phyloP scores from a whole-genome alignment of 1,140 invertebrate genomes.

The Sycophila sp. region DNA sequence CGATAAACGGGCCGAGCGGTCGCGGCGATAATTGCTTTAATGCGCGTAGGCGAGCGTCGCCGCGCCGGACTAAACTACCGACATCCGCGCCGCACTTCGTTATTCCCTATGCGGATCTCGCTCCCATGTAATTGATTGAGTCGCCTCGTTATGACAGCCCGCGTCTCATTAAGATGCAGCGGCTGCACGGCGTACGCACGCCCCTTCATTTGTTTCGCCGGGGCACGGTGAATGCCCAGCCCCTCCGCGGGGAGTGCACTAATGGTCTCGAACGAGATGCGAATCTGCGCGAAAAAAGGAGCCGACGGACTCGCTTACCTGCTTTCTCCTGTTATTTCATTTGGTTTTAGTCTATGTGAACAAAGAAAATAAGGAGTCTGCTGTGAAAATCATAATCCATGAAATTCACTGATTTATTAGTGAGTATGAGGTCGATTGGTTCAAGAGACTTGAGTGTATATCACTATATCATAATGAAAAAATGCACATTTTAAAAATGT shows the following conservation, averaged over 20 bases:
- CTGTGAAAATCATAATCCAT: too few relatives aligned
- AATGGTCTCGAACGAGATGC: slow-evolving; percentile 40
- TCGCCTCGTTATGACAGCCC: slow-evolving; percentile 23
- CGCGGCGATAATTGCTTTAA: slow-evolving; percentile 49
- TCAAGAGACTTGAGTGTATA: too few relatives aligned
- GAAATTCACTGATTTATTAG: too few relatives aligned
- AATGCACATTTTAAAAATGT: too few relatives aligned
- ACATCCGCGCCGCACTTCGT: slow-evolving; percentile 38
- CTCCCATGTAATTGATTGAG: slow-evolving; percentile 27
- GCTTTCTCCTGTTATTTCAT: not conserved
- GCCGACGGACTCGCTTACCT: too few relatives aligned
- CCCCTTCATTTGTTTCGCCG: slow-evolving; percentile 41
- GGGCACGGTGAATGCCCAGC: too few relatives aligned
- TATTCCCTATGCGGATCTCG: slow-evolving; percentile 46
- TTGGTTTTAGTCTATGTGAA: not conserved
- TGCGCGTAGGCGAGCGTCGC: slow-evolving; percentile 39
- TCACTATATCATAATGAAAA: too few relatives aligned
- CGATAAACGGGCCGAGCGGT: slow-evolving; percentile 40
- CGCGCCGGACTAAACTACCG: slow-evolving; percentile 21
- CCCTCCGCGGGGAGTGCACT: too few relatives aligned
- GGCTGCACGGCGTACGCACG: slow-evolving; percentile 28
- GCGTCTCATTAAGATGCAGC: slow-evolving; percentile 46
- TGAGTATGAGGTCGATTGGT: too few relatives aligned
- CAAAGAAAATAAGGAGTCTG: too few relatives aligned
- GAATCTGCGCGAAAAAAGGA: slow-evolving; percentile 38